These are phyloP conservation scores for Girardinus metallicus DNA, from an alignment of 2,797 vertebrate species.

Conservation along the genomic window DNA sequence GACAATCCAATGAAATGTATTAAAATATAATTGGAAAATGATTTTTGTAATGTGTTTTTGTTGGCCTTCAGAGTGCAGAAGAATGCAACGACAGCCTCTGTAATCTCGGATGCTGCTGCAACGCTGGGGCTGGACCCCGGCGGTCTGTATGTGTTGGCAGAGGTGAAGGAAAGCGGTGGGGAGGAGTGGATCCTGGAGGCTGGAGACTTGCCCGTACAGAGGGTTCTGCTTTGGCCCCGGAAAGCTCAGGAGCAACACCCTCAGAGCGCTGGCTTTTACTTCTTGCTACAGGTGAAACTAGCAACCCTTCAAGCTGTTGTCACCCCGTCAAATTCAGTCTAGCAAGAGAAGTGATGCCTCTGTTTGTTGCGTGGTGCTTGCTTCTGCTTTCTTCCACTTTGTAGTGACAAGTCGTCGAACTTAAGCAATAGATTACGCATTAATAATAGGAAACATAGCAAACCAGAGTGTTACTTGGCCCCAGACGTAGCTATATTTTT, in stretches of 20 bases:
- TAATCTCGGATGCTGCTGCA: conserved; percentile 86
- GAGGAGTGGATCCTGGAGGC: conserved; percentile 97
- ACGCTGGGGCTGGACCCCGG: conserved; percentile 85
- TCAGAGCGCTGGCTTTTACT: conserved; percentile 91
- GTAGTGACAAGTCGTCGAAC: neutral
- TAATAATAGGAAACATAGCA: neutral
- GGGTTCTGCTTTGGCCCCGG: conserved; percentile 94
- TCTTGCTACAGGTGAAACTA: conserved; percentile 85
- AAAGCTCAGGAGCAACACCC: conserved; percentile 92
- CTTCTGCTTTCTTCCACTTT: conserved; percentile 32
- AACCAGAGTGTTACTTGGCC: neutral
- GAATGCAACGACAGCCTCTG: conserved; percentile 88
- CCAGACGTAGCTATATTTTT: neutral
- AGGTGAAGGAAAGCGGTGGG: conserved; percentile 95
- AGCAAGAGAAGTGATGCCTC: neutral
- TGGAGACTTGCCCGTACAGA: conserved; percentile 91
- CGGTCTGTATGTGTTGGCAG: conserved; percentile 90
- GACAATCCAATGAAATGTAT: neutral
- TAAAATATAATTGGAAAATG: neutral
- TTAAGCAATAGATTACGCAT: neutral
- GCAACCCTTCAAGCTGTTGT: neutral
- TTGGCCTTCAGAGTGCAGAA: conserved; percentile 83
- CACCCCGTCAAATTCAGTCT: neutral
- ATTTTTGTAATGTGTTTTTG: neutral
- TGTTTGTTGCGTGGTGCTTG: conserved; percentile 24